Evolutionary conservation across 2,888 invertebrate species (phyloP), one percentile per base, ranked within the genome.

Genomic region (Agrotis exclamationis): DNA sequence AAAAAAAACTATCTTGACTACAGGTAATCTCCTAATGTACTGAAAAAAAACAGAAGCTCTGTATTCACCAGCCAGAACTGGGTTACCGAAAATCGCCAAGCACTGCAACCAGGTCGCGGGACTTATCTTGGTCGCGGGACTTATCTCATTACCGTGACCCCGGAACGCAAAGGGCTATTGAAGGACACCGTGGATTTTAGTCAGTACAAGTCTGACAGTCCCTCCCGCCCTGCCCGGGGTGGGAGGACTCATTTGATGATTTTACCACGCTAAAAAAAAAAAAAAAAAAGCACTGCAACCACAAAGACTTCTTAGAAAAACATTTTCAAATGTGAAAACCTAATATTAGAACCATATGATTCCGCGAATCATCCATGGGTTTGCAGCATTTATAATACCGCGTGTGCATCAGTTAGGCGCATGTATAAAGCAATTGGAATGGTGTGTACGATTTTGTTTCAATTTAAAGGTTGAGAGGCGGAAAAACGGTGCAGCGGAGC

Each of bases 401-500:
- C 64, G 65, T 64, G 68, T 65, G 69, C 60, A 70, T 75, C 64
- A 70, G 70, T 74, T 75, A 75, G 71, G 58, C 67, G 63, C 67
- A 53, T 63, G 68, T 58, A 76, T 82, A 87, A 85, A 85, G 84
- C 87, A 89, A 88, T 88, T 90, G 87, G 84, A 83, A 82, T 79
- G 84, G 83, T 85, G 87, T 88, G 85, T 90, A 86, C 88, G 88
- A 91, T 92, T 93, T 93, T 92, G 91, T 94, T 94, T 92, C 91
- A 92, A 91, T 94, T 93, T 90, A 92, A 93, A 93, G 90, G 90
- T 91, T 90, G 91, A 90, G 89, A 88, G 91, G 90, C 87, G 92
- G 90, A 93, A 93, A 92, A 92, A 89, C 89, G 88, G 89, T 89
- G 92, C 92, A 93, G 83, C 87, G 88, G 87, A 92, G 88, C 92